These are phyloP conservation scores for Nomada ferruginata DNA, from an alignment of 2,888 invertebrate species.

Conservation along the genomic window DNA sequence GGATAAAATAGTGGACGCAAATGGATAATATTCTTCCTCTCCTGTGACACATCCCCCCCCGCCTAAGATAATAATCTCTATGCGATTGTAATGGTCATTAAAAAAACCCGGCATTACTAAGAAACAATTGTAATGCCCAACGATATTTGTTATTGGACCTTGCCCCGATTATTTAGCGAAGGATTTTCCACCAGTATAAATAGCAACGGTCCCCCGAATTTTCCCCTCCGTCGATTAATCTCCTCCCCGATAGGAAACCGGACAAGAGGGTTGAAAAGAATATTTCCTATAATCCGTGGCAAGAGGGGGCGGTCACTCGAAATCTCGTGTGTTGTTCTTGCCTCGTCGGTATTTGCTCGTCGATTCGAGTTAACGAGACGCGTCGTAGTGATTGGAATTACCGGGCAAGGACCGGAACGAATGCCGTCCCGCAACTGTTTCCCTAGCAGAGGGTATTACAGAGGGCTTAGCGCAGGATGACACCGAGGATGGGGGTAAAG, in stretches of 20 bases:
- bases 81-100: not conserved
- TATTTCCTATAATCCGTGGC: conserved; percentile 18
- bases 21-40: not conserved
- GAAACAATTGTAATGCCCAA: too few species aligned
- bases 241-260: not conserved
- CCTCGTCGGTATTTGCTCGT: conserved; percentile 30
- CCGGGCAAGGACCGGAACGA: conserved; percentile 55
- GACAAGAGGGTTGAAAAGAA: conserved; percentile 13
- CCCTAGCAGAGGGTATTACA: conserved; percentile 66
- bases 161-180: not conserved
- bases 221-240: conserved; percentile 20
- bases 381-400: conserved; percentile 61
- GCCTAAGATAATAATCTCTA: not conserved
- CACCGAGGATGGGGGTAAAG: conserved; percentile 61
- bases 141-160: not conserved
- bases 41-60: not conserved
- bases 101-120: too few species aligned
- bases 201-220: not conserved
- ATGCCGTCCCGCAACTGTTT: conserved; percentile 59
- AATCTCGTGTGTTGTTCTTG: conserved; percentile 30
- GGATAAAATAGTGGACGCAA: not conserved
- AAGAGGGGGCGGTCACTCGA: not conserved
- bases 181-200: not conserved
- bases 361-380: conserved; percentile 59
- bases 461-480: conserved; percentile 67